Evolutionary conservation across 1,140 invertebrate genomes (phyloP).

Genomic region (Cotesia typhae): DNA sequence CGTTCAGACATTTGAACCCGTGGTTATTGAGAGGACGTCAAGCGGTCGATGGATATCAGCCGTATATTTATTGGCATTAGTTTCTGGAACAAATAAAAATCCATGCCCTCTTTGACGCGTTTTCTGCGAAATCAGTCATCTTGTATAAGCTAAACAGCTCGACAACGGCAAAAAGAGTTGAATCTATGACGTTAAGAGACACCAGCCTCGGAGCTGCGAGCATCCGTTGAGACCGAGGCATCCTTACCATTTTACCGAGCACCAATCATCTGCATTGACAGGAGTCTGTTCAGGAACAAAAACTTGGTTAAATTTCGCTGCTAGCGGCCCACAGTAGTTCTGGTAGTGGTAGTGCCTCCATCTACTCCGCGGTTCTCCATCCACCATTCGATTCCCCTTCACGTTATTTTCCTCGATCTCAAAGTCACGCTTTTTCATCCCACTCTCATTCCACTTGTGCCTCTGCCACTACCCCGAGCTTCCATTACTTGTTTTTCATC

Average conservation of each 20-base stretch:
- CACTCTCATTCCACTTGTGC: constrained; percentile 4
- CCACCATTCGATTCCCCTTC: background rate
- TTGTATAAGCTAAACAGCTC: background rate
- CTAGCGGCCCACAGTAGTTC: constrained; percentile 34
- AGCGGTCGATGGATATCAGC: too few relatives aligned
- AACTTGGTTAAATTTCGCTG: constrained; percentile 57
- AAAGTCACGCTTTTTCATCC: constrained; percentile 13
- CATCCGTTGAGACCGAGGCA: constrained; percentile 35
- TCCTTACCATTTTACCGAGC: constrained; percentile 55
- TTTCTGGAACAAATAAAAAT: too few relatives aligned
- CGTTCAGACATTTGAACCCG: too few relatives aligned
- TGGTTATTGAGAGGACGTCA: too few relatives aligned
- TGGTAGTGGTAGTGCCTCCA: background rate
- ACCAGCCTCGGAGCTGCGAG: constrained; percentile 40
- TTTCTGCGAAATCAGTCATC: too few relatives aligned
- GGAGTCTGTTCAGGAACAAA: constrained; percentile 48
- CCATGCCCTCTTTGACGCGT: too few relatives aligned
- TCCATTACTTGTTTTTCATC: constrained; percentile 18
- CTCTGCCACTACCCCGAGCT: background rate
- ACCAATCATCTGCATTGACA: constrained; percentile 60
- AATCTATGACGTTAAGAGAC: constrained; percentile 12
- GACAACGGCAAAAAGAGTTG: background rate
- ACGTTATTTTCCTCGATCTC: constrained; percentile 30
- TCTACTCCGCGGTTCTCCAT: background rate
- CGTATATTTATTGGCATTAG: too few relatives aligned